Base-by-base conservation (phyloP, 2,888 invertebrate species). In the Plebejus anna region DNA sequence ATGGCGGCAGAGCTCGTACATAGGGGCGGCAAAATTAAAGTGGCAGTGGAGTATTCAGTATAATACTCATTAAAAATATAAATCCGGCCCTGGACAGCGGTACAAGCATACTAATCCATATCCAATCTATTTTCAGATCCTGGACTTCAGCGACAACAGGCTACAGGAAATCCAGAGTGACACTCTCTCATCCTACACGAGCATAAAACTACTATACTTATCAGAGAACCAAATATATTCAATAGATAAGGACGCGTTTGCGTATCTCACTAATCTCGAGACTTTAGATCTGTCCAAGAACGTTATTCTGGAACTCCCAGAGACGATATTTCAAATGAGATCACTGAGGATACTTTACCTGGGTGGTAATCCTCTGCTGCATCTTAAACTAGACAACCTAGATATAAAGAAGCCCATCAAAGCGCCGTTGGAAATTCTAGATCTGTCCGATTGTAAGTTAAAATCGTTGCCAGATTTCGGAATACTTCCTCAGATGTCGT, bases 291-390 rank as follows among this genome's bases (percentile, higher is more conserved):
- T 96, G 7, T 92, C 95, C 1, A 90, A 89, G 77, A 96, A 95
- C 83, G 94, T 94, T 0, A 89, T 95, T 75, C 82, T 89, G 71
- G 85, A 88, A 51, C 84, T 96, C 0, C 95, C 95, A 0, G 88
- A 88, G 66, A 87, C 88, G 2, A 85, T 95, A 16, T 93, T 96
- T 73, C 94, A 95, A 77, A 82, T 96, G 79, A 95, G 96, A 0
- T 91, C 94, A 0, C 84, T 96, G 78, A 90, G 96, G 76, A 96
- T 95, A 84, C 86, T 96, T 38, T 96, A 95, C 82, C 89, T 96
- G 1, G 92, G 87, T 47, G 88, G 94, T 7, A 96, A 95, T 83
- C 89, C 89, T 0, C 83, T 95, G 72, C 82, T 88, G 9, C 93
- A 94, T 77, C 81, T 88, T 28, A 87, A 85, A 36, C 86, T 94